phyloP scores from a whole-genome alignment of 2,888 invertebrate species.

The Ommatoiulus sabulosus region DNA sequence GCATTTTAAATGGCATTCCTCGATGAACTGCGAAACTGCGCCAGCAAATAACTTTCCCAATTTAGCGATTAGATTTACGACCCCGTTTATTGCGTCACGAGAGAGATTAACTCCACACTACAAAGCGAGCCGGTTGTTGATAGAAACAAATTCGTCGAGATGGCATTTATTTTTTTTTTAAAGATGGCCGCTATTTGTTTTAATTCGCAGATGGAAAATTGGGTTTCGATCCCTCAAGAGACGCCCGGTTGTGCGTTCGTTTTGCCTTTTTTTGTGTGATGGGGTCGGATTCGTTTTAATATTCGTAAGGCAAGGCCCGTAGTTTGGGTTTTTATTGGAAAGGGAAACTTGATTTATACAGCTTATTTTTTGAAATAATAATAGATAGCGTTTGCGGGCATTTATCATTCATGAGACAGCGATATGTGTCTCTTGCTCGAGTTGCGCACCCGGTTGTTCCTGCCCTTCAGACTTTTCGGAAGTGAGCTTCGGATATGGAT shows the following conservation, averaged over 20 bases:
- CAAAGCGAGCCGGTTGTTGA: not conserved
- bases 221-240: not conserved
- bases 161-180: not conserved
- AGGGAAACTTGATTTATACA: constrained; percentile 2
- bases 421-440: not conserved
- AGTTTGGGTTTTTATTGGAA: not conserved
- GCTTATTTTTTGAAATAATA: constrained; percentile 19
- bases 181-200: not conserved
- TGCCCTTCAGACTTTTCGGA: not conserved
- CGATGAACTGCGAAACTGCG: not conserved
- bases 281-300: not conserved
- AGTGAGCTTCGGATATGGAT: not conserved
- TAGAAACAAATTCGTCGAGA: not conserved
- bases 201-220: not conserved
- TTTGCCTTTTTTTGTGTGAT: not conserved
- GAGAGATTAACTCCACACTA: not conserved
- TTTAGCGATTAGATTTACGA: constrained; percentile 19
- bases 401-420: constrained; percentile 19
- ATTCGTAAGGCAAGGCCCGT: not conserved
- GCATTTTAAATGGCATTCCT: not conserved
- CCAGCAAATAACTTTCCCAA: not conserved
- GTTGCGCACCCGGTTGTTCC: not conserved
- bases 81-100: not conserved
- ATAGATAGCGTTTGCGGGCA: constrained; percentile 8
- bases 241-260: not conserved